Percentiles rank a stretch among this genome's conserved stretches.
Conservation (phyloP, 1,140 invertebrate species). For the Geopemphigus sp. region DNA sequence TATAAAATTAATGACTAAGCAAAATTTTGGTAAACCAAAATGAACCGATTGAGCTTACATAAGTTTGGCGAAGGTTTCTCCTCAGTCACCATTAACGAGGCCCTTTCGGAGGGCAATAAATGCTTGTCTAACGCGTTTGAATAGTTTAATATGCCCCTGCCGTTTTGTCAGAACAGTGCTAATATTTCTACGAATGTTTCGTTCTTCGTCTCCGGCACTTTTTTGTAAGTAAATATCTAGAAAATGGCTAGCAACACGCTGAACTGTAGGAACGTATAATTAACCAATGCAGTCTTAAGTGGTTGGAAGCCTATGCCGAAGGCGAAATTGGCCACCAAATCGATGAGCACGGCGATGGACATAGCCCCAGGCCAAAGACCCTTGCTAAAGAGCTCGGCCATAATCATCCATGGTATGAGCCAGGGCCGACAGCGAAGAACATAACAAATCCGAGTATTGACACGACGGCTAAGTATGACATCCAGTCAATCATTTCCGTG, state of each 20-base stretch:
- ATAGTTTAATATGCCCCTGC: conserved; percentile 83
- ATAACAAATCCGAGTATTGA: conserved; percentile 92
- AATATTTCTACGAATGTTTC: conserved; percentile 97
- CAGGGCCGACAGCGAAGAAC: conserved; percentile 93
- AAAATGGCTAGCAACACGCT: conserved; percentile 92
- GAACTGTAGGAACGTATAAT: conserved; percentile 97
- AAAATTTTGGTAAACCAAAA: no score
- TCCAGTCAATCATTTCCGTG: conserved; percentile 96
- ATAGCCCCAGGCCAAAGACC: conserved; percentile 94
- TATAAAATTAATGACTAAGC: no score
- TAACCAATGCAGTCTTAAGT: conserved; percentile 86
- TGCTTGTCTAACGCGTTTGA: conserved; percentile 74
- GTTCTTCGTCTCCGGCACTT: conserved; percentile 98
- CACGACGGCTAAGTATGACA: conserved; percentile 92
- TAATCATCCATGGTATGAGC: conserved; percentile 99
- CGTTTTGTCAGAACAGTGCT: conserved; percentile 82
- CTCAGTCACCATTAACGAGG: conserved; percentile 72
- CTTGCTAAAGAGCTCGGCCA: conserved; percentile 96
- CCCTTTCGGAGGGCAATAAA: conserved; percentile 65
- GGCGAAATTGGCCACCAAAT: conserved; percentile 97
- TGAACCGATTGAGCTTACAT: conserved; percentile 65
- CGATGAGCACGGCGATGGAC: conserved; percentile 95
- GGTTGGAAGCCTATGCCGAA: conserved; percentile 93
- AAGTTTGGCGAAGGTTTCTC: conserved; percentile 77
- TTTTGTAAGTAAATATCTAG: conserved; percentile 96